phyloP scores from a whole-genome alignment of 2,113 vertebrate genomes.

The Heteronetta atricapilla region DNA sequence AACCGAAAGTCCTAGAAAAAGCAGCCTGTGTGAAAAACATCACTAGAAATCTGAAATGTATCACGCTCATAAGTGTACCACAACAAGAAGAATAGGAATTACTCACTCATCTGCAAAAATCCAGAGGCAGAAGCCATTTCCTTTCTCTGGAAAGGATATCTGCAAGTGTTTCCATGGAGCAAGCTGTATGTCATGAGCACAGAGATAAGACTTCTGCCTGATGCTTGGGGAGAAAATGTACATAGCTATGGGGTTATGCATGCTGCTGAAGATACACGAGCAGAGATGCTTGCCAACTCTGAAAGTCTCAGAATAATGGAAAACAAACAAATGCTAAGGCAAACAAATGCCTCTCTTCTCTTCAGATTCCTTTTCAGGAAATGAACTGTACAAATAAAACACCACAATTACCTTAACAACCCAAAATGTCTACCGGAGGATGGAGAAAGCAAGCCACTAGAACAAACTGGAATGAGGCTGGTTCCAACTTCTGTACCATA shows the following conservation, averaged over 20 bases:
- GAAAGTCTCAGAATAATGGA: not conserved
- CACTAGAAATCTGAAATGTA: not conserved
- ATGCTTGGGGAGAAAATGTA: not conserved
- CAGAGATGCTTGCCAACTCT: not conserved
- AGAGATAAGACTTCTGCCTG: conserved; percentile 30
- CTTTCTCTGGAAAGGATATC: conserved; percentile 36
- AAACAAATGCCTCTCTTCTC: not conserved
- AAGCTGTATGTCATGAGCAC: not conserved
- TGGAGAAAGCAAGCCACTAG: not conserved
- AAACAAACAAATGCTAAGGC: conserved; percentile 8
- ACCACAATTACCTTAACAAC: not conserved
- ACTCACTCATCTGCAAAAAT: not conserved
- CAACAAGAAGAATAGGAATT: not conserved
- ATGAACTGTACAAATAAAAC: conserved; percentile 10
- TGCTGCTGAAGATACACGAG: not conserved
- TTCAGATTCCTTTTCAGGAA: conserved; percentile 27
- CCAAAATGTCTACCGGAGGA: not conserved
- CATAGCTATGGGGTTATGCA: not conserved
- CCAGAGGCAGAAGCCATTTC: conserved; percentile 25
- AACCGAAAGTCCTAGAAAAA: not conserved
- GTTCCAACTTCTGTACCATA: not conserved
- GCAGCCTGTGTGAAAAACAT: not conserved
- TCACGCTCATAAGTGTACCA: not conserved
- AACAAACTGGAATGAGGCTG: not conserved
- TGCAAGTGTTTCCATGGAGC: conserved; percentile 23